Base-by-base conservation (phyloP, 2,888 invertebrate species). In the Scrobipalpa atriplicella region DNA sequence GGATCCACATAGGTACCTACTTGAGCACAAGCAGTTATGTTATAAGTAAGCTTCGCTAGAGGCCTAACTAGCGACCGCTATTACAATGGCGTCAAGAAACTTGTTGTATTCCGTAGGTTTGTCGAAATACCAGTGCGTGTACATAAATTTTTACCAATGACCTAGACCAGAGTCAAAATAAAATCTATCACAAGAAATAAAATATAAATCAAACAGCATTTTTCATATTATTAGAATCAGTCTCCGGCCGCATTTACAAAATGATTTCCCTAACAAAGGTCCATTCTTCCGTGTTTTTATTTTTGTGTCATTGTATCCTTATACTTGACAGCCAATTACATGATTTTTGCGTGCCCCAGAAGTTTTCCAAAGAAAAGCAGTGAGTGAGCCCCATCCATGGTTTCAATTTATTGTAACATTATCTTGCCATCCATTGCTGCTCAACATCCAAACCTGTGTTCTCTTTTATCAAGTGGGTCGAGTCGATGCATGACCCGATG, bases 231-330 rank as follows among this genome's bases (percentile, higher is more conserved):
- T 58, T 29, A 58, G 58, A 58, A 38, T 1, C 36, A 58, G 29
- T 16, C 16, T 3, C 16, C 38, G 29, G 29, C 8, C 1, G 38
- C 58, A 58, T 58, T 58, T 58, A 58, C 58, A 38, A 58, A 58
- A 38, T 58, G 38, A 58, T 58, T 16, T 58, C 58, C 58, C 58
- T 58, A 58, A 58, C 58, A 58, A 58, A 58, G 38, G 36, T 38
- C 58, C 16, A 11, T 58, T 38, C 16, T 58, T 36, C 16, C 58
- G 29, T 56, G 56, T 29, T 58, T 58, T 58, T 36, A 58, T 58
- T 58, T 10, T 36, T 10, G 38, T 58, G 58, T 58, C 58, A 58
- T 38, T 38, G 58, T 38, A 3, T 38, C n/a, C 29, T 38, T 58
- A n/a, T n/a, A 11, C 38, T 58, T 58, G 58, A 58, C 38, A 58